Evolutionary conservation across 2,113 vertebrate genomes (phyloP).

Genomic region (Bos taurus): ARS-UCD2.0 NC_037334.1:46646001-46646500

Average conservation of each 20-base stretch:
- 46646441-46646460: background rate
- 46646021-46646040: background rate
- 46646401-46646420: background rate
- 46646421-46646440: background rate
- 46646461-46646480: background rate
- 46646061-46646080: background rate
- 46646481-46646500: background rate
- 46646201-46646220: background rate
- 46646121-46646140: background rate
- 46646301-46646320: constrained; percentile 21
- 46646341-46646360: background rate
- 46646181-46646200: background rate
- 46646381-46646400: background rate
- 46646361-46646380: background rate
- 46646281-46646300: constrained; percentile 8
- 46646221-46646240: background rate
- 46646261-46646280: background rate
- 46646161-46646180: background rate
- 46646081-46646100: background rate
- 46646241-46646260: background rate
- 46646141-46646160: background rate
- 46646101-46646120: background rate
- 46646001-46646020: background rate
- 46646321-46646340: background rate
- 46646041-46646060: background rate